These are phyloP conservation scores for Tubulanus polymorphus DNA, from an alignment of 2,888 invertebrate species.

Conservation along the genomic window DNA sequence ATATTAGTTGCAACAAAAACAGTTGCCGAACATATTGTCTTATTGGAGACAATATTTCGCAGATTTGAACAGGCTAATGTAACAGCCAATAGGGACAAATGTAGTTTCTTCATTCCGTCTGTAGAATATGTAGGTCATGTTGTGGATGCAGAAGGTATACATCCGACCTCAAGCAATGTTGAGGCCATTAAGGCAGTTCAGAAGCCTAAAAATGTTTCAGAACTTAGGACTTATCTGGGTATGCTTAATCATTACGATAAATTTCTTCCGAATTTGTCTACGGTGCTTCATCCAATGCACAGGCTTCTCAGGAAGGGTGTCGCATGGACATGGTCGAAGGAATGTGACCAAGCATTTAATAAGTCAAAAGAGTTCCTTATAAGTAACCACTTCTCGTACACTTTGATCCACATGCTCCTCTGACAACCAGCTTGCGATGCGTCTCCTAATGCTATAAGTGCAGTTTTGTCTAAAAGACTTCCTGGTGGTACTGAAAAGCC, in stretches of 20 bases:
- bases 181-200: slow-evolving; percentile 30
- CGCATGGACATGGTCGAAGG: slow-evolving; percentile 19
- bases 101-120: slow-evolving; percentile 3
- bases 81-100: slow-evolving; percentile 22
- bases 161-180: slow-evolving; percentile 24
- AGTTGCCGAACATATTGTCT: neutral
- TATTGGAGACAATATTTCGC: slow-evolving; percentile 5
- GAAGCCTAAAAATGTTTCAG: slow-evolving; percentile 24
- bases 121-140: slow-evolving; percentile 29
- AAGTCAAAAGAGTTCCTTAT: slow-evolving; percentile 22
- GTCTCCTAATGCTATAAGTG: slow-evolving; percentile 38
- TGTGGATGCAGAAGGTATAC: slow-evolving; percentile 23
- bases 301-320: slow-evolving; percentile 17
- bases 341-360: slow-evolving; percentile 20
- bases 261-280: slow-evolving; percentile 29
- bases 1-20: slow-evolving; percentile 12
- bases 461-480: slow-evolving; percentile 28
- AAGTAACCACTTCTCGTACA: slow-evolving; percentile 29
- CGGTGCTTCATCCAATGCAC: slow-evolving; percentile 27
- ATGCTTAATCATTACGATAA: slow-evolving; percentile 31
- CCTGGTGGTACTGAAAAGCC: slow-evolving; percentile 16
- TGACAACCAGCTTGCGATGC: slow-evolving; percentile 47
- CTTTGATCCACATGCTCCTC: slow-evolving; percentile 37
- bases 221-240: slow-evolving; percentile 32
- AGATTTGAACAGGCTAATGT: slow-evolving; percentile 1